These are phyloP conservation scores for Percopsis transmontana DNA, from an alignment of 2,113 vertebrate genomes.

Conservation along the genomic window DNA sequence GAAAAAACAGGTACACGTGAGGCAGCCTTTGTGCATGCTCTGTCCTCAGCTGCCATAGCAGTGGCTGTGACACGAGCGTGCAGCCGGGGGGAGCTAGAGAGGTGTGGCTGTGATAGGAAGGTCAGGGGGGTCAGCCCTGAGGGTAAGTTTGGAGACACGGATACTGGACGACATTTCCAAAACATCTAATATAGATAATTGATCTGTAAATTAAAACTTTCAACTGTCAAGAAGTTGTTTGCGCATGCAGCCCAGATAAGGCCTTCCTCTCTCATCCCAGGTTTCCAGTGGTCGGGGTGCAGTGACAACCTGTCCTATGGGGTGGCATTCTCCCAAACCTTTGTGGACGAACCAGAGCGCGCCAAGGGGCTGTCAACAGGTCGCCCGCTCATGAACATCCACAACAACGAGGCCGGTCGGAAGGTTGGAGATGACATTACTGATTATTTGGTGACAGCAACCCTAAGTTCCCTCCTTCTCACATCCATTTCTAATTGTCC, in stretches of 20 bases:
- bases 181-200: background rate
- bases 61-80: constrained; percentile 79
- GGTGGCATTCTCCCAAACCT: constrained; percentile 81
- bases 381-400: constrained; percentile 76
- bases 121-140: constrained; percentile 78
- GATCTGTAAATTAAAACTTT: too few species aligned
- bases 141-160: constrained; percentile 62
- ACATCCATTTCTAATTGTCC: background rate
- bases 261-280: constrained; percentile 48
- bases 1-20: constrained; percentile 72
- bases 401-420: constrained; percentile 79
- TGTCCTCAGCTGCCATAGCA: constrained; percentile 72
- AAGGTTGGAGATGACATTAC: constrained; percentile 60
- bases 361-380: constrained; percentile 73
- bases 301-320: constrained; percentile 81
- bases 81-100: constrained; percentile 79
- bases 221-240: background rate
- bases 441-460: background rate
- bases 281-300: constrained; percentile 84
- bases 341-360: constrained; percentile 78
- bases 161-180: background rate
- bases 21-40: constrained; percentile 75
- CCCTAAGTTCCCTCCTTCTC: background rate
- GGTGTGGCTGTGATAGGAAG: constrained; percentile 79
- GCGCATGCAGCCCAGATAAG: too few species aligned